Evolutionary conservation across 2,888 invertebrate species (phyloP).

Genomic region (Phania funesta): DNA sequence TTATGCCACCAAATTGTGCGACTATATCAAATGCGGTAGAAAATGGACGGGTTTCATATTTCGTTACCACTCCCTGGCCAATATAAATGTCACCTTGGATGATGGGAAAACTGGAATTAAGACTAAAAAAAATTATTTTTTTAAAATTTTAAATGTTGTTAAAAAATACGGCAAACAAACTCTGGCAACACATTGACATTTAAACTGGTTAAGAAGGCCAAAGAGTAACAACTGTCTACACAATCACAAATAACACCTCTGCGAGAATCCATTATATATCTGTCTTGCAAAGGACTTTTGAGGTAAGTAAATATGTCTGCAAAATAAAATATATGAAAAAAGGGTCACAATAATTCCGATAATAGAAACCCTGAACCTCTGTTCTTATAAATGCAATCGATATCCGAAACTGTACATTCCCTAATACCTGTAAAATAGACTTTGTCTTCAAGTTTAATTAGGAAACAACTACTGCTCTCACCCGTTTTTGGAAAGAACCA

Average conservation of each 20-base stretch:
- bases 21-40: conserved; percentile 78
- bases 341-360: neutral
- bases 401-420: conserved; percentile 73
- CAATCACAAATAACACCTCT: conserved; percentile 74
- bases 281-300: conserved; percentile 69
- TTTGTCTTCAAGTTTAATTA: neutral
- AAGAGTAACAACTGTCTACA: conserved; percentile 72
- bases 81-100: conserved; percentile 77
- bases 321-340: neutral
- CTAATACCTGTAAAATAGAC: conserved; percentile 22
- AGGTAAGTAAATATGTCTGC: conserved; percentile 71
- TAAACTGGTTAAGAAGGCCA: conserved; percentile 69
- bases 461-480: conserved; percentile 21
- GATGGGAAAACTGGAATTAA: conserved; percentile 32
- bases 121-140: conserved; percentile 19
- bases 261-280: conserved; percentile 71
- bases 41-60: conserved; percentile 78
- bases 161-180: conserved; percentile 29
- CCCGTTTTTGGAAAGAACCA: conserved; percentile 71
- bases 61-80: conserved; percentile 76
- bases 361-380: conserved; percentile 65
- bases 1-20: conserved; percentile 80
- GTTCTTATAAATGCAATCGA: conserved; percentile 72
- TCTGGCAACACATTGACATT: conserved; percentile 68
- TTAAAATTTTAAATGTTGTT: neutral